A percentile compares a stretch with the other conserved stretches of the same genome.
phyloP scores from a whole-genome alignment of 64 coral and sea anemone species.

The Actinia equina region DNA sequence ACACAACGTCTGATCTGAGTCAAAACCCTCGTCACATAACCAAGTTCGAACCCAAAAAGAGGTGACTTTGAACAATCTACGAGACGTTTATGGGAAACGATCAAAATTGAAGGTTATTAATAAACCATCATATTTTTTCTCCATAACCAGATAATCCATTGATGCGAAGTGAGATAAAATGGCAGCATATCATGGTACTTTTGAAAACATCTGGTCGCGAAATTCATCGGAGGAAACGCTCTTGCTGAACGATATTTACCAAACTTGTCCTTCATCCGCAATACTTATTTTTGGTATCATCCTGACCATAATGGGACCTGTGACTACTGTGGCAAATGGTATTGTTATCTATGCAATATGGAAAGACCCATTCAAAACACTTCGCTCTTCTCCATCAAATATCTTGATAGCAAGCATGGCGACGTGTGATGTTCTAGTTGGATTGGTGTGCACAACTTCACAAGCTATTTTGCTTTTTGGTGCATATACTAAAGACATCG shows the following conservation, averaged over 20 bases:
- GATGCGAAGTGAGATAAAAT: not conserved
- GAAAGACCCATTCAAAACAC: constrained; percentile 56
- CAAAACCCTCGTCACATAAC: too few species aligned
- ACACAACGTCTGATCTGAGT: too few species aligned
- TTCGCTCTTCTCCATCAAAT: constrained; percentile 31
- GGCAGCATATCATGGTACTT: not conserved
- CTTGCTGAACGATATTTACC: not conserved
- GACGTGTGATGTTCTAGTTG: constrained; percentile 36
- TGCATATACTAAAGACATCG: not conserved
- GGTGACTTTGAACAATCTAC: too few species aligned
- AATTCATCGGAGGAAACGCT: not conserved
- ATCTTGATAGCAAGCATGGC: constrained; percentile 38
- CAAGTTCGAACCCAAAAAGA: too few species aligned
- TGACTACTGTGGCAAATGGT: constrained; percentile 18
- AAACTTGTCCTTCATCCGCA: not conserved
- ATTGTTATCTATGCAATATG: constrained; percentile 38
- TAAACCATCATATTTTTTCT: too few species aligned
- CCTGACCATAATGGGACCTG: not conserved
- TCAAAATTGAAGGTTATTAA: too few species aligned
- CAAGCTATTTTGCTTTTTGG: not conserved
- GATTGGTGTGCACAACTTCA: constrained; percentile 9
- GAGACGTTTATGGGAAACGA: too few species aligned
- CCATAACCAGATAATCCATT: too few species aligned
- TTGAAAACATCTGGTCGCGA: not conserved
- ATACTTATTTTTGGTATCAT: not conserved